phyloP scores from a whole-genome alignment of 1,140 invertebrate species.

The Streblospio benedicti region DNA sequence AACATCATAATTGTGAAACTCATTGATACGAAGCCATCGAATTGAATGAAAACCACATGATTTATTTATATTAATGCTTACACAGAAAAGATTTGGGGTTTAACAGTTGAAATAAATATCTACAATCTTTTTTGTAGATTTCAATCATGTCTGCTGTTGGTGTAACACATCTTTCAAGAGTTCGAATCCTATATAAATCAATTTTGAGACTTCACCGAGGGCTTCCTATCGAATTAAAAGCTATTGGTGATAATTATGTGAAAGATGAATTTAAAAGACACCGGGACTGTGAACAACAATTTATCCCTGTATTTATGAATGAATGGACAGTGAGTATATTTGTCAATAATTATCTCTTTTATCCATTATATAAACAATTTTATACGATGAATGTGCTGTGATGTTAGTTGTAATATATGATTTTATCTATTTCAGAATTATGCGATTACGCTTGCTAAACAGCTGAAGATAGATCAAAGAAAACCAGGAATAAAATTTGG shows the following conservation, averaged over 20 bases:
- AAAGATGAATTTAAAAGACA: slow-evolving; percentile 81
- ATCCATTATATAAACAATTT: neutral
- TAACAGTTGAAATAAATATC: too few species aligned
- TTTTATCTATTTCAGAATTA: slow-evolving; percentile 57
- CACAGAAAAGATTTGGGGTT: too few species aligned
- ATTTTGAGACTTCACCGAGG: slow-evolving; percentile 76
- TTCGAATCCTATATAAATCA: slow-evolving; percentile 74
- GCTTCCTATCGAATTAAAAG: slow-evolving; percentile 63
- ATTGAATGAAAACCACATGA: too few species aligned
- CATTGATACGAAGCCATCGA: too few species aligned
- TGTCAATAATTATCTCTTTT: slow-evolving; percentile 10
- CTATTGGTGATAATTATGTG: slow-evolving; percentile 65
- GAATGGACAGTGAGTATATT: slow-evolving; percentile 73
- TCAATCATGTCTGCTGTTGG: too few species aligned
- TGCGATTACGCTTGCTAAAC: slow-evolving; percentile 61
- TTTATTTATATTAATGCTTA: too few species aligned
- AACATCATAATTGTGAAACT: too few species aligned
- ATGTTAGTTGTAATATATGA: neutral
- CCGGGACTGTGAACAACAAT: slow-evolving; percentile 62
- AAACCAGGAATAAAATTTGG: slow-evolving; percentile 55
- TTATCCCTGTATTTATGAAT: slow-evolving; percentile 68
- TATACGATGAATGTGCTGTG: neutral
- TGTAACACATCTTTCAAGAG: slow-evolving; percentile 55
- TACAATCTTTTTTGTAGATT: too few species aligned
- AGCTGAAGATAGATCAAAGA: slow-evolving; percentile 57